These are phyloP conservation scores for Diaphora mendica DNA, from an alignment of 2,888 invertebrate genomes.

Conservation along the genomic window DNA sequence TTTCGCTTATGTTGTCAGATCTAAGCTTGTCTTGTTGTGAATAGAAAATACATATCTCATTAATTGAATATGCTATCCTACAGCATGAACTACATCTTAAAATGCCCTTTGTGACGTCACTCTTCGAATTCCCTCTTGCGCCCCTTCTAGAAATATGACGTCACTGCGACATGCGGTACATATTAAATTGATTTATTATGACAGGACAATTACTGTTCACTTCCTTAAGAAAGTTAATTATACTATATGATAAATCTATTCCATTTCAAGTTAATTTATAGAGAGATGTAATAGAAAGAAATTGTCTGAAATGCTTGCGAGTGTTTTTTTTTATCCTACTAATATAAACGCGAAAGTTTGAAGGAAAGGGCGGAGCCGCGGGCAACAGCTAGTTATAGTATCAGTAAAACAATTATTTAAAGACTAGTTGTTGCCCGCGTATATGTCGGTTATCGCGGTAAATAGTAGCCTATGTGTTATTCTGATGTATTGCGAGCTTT, in stretches of 20 bases:
- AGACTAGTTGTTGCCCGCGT: too few species aligned
- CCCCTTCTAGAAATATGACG: constrained; percentile 3
- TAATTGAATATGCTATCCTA: neutral
- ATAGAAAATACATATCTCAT: neutral
- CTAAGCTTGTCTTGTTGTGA: neutral
- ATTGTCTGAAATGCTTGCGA: neutral
- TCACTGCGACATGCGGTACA: constrained; percentile 1
- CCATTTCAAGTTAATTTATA: neutral
- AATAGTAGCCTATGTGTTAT: too few species aligned
- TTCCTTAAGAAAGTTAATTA: neutral
- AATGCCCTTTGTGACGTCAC: neutral
- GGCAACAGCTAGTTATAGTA: too few species aligned
- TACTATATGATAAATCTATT: too few species aligned
- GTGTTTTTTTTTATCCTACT: neutral
- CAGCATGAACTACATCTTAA: neutral
- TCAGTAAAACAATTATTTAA: too few species aligned
- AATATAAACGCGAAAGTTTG: too few species aligned
- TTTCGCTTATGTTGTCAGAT: neutral
- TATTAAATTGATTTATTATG: neutral
- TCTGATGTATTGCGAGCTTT: too few species aligned
- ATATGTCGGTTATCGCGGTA: too few species aligned
- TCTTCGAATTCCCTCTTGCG: neutral
- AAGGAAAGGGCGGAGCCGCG: too few species aligned
- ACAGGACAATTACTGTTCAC: neutral
- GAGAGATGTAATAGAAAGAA: constrained; percentile 4